A percentile compares a stretch with the other conserved stretches of the same genome.
phyloP scores from a whole-genome alignment of 2,797 vertebrate genomes.

The Melanotaenia parkinsoni region DNA sequence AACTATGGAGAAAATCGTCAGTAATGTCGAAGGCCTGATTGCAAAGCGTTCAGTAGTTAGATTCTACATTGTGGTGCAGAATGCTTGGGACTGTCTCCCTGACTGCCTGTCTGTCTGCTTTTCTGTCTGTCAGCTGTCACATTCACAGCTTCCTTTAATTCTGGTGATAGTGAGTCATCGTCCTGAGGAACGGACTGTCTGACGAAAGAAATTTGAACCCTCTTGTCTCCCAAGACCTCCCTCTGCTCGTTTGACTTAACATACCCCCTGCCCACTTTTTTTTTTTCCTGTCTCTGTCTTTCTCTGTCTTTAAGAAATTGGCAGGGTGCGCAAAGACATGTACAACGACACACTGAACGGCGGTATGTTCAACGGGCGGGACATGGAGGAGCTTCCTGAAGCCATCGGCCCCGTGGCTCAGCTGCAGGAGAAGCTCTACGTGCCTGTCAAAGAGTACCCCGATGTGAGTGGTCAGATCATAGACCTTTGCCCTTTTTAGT shows the following conservation, averaged over 20 bases:
- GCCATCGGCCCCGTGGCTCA: conserved; percentile 95
- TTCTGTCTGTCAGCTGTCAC: conserved; percentile 30
- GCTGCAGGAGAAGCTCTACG: conserved; percentile 99
- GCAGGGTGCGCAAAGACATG: conserved; percentile 99
- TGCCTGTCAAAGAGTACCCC: conserved; percentile 99
- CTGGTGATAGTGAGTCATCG: conserved; percentile 64
- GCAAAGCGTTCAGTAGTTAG: conserved; percentile 41
- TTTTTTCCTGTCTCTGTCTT: neutral
- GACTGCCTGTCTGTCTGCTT: conserved; percentile 1
- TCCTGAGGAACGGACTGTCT: conserved; percentile 27
- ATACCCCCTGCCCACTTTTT: neutral
- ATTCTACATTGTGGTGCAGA: conserved; percentile 66
- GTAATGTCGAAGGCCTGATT: conserved; percentile 43
- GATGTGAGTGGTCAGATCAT: conserved; percentile 87
- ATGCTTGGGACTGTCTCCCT: conserved; percentile 39
- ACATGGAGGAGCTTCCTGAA: conserved; percentile 93
- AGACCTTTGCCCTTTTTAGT: conserved; percentile 72
- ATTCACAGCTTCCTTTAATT: conserved; percentile 52
- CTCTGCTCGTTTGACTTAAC: conserved; percentile 1
- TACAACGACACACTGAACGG: conserved; percentile 99
- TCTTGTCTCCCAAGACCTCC: neutral
- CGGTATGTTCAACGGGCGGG: conserved; percentile 90
- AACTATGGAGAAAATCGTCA: conserved; percentile 18
- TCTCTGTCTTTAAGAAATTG: conserved; percentile 88
- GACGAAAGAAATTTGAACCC: conserved; percentile 64